Conservation (phyloP, 2,797 vertebrate species). For the Pipistrellus pygmaeus region DNA sequence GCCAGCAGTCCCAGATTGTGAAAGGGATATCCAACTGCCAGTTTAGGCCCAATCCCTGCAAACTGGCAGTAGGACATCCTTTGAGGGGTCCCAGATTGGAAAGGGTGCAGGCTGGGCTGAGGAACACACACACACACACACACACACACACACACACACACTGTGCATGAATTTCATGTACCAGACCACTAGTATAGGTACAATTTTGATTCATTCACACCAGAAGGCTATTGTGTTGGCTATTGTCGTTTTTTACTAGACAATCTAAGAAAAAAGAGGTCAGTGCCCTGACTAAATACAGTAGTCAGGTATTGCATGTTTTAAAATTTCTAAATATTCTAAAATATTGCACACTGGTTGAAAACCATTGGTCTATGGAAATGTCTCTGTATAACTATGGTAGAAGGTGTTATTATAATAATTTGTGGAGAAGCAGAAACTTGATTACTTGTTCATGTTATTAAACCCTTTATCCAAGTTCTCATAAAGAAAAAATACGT, state of each 20-base stretch:
- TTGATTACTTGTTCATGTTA: conserved; percentile 60
- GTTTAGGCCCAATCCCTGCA: no score
- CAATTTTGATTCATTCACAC: not conserved
- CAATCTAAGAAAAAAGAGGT: not conserved
- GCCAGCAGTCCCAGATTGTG: no score
- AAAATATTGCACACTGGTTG: not conserved
- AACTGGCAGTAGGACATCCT: no score
- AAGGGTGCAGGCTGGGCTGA: no score
- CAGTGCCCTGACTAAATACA: not conserved
- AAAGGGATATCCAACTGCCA: no score
- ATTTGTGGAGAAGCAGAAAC: conserved; percentile 27
- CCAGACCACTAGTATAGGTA: not conserved
- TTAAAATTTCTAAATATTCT: not conserved
- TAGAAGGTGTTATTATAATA: conserved; percentile 62
- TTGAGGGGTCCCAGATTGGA: no score
- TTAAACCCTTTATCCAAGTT: conserved; percentile 64
- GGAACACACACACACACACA: no score
- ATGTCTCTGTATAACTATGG: not conserved
- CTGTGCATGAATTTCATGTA: no score
- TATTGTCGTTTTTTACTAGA: not conserved
- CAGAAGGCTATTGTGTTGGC: not conserved
- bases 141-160: no score
- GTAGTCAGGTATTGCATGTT: not conserved
- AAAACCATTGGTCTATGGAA: conserved; percentile 3
- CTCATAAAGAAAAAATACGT: conserved; percentile 34